These are phyloP conservation scores for Eupsilia transversa DNA, from an alignment of 2,888 invertebrate species.

Conservation along the genomic window DNA sequence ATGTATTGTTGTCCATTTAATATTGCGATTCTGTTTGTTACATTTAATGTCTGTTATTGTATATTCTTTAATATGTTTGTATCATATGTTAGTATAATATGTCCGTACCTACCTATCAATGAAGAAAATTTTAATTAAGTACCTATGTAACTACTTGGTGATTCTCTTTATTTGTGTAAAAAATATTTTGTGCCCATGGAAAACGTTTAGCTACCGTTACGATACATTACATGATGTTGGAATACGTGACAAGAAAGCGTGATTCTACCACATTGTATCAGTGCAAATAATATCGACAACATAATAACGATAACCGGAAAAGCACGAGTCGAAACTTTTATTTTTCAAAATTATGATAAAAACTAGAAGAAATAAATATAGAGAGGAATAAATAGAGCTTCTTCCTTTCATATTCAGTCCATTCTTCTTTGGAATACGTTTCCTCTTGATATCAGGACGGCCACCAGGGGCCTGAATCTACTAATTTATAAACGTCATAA, in stretches of 20 bases:
- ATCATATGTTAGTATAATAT: neutral
- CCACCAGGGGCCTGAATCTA: too few relatives aligned
- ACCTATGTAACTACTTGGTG: neutral
- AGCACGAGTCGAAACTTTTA: neutral
- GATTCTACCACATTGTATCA: slow-evolving; percentile 26
- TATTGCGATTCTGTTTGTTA: neutral
- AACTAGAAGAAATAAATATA: neutral
- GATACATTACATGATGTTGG: slow-evolving; percentile 3
- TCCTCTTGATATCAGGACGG: too few relatives aligned
- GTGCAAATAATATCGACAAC: slow-evolving; percentile 27
- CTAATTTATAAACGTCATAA: too few relatives aligned
- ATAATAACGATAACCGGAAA: neutral
- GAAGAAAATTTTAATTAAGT: too few relatives aligned
- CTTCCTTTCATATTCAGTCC: too few relatives aligned
- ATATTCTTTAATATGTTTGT: neutral
- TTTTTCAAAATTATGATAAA: neutral
- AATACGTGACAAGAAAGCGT: slow-evolving; percentile 45
- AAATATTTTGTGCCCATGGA: neutral
- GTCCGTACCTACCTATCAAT: neutral
- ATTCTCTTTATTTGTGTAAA: neutral
- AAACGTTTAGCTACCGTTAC: slow-evolving; percentile 3
- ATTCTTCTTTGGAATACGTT: too few relatives aligned
- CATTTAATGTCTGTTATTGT: neutral
- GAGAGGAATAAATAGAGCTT: too few relatives aligned
- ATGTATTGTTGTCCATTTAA: neutral